Evolutionary conservation across 2,113 vertebrate species (phyloP), one percentile per base, ranked within the genome.

Genomic region (Pycnonotus jocosus): DNA sequence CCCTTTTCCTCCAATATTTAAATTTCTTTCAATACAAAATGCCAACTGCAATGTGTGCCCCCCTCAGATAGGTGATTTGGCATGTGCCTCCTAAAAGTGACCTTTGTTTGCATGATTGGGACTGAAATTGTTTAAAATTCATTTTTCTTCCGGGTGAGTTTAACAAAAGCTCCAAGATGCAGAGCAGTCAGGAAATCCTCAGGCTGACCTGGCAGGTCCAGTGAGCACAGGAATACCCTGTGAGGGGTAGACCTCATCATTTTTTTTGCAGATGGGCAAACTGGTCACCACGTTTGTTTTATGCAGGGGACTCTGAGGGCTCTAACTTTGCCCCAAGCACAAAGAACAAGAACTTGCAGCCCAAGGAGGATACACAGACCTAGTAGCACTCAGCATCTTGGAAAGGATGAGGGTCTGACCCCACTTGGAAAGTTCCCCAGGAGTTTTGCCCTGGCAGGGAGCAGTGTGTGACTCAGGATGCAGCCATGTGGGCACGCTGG

Each of bases 271-370:
- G 33, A 7, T 18, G 38, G 22, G 15, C 57, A 58, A 33, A 23
- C 23, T 21, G 16, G 4, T 47, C 42, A 47, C 51, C 10, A 20
- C 0, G 0, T 38, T 44, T 47, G 5, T 47, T 69, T 50, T 11
- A 11, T 2, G 3, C 7, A 14, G 22, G 16, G 6, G 2, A 9
- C 9, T 33, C 44, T 21, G 53, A 3, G 25, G 2, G 7, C 12
- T 78, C 35, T 38, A 72, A 10, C 10, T 57, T 81, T 48, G 6
- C 17, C 38, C 7, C 19, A 31, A 17, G 6, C 27, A 45, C 11
- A 42, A 69, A 58, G 12, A 4, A 61, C 25, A 16, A 37, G 15
- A 35, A 33, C 1, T 11, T 25, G 8, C 65, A 94, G 24, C 17
- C 38, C 30, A 12, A 23, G 28, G 11, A 68, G 28, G 40, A 28